Evolutionary conservation across 2,113 vertebrate species (phyloP), one percentile per base, ranked within the genome.

Genomic region (Dicerorhinus sumatrensis): DNA sequence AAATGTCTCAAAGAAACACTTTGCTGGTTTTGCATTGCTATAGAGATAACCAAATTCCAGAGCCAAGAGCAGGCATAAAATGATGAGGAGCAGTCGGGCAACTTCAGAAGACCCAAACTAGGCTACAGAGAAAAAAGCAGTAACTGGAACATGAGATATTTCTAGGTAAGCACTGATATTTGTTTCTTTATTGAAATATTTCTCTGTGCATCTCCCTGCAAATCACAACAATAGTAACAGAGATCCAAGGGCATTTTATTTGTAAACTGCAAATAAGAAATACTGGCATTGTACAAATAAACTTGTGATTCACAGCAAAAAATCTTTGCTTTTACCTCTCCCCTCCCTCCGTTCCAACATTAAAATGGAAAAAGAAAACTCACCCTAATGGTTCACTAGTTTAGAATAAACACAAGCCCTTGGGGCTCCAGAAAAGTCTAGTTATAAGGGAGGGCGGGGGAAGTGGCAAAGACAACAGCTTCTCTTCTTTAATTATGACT

Each of bases 191-290:
- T 48, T 18, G 6, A 96, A 86, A 58, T 9, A 18, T n/a, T 93
- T 86, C 25, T 95, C 46, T 96, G 18, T 75, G 21, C 21, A 86
- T 84, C 83, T 80, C 65, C 18, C 39, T 88, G 39, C 6, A 87
- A 96, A 93, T 76, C 29, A 58, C 39, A 73, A 94, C 75, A 94
- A 85, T 18, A 76, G 18, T 54, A 84, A 67, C 16, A 94, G 89
- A 80, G 18, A 93, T 62, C 9, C 89, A 76, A 91, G 46, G 31
- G 20, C 56, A 92, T 88, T 93, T 96, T 96, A 93, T 92, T 90
- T 93, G 70, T 83, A 94, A 98, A 96, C 60, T 83, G 3, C 46
- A 87, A 92, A 79, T 0, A 84, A 14, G 75, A 89, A 86, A 77
- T 39, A 79, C 27, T 81, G 27, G 80, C 21, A 83, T 54, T 90